Conservation (phyloP, 2,797 vertebrate genomes). For the Atherinosoma microstoma region DNA sequence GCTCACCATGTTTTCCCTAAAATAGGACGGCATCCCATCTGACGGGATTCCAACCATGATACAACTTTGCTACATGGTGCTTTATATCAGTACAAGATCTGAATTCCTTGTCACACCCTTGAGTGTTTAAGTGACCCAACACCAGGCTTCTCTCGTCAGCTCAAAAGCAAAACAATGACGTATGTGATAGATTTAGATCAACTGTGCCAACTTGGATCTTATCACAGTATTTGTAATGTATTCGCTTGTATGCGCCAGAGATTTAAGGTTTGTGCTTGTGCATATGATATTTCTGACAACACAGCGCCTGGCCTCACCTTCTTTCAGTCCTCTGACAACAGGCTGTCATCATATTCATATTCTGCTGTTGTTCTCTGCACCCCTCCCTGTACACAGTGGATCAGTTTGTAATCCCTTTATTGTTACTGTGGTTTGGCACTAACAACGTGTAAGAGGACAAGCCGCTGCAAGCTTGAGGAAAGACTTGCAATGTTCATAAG, state of each 20-base stretch:
- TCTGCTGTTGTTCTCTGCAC: conserved; percentile 57
- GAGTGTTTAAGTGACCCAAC: conserved; percentile 1
- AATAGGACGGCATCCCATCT: conserved; percentile 39
- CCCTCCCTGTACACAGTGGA: conserved; percentile 64
- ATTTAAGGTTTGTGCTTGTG: conserved; percentile 34
- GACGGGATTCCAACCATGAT: conserved; percentile 42
- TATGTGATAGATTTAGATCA: conserved; percentile 15
- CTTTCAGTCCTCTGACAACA: conserved; percentile 47
- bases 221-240: not conserved
- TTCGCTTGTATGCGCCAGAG: conserved; percentile 12
- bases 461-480: conserved; percentile 53
- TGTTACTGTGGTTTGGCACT: conserved; percentile 54
- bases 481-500: conserved; percentile 21
- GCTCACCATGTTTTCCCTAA: conserved; percentile 38
- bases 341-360: conserved; percentile 69
- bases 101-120: conserved; percentile 29
- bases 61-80: not conserved
- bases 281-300: conserved; percentile 44
- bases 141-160: conserved; percentile 6
- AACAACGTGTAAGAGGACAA: conserved; percentile 54
- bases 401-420: conserved; percentile 69
- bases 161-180: not conserved
- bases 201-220: conserved; percentile 12
- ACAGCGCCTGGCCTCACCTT: conserved; percentile 39
- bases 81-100: not conserved